Evolutionary conservation across 1,140 invertebrate genomes (phyloP), one percentile per base, ranked within the genome.

Genomic region (Penaeus japonicus): DNA sequence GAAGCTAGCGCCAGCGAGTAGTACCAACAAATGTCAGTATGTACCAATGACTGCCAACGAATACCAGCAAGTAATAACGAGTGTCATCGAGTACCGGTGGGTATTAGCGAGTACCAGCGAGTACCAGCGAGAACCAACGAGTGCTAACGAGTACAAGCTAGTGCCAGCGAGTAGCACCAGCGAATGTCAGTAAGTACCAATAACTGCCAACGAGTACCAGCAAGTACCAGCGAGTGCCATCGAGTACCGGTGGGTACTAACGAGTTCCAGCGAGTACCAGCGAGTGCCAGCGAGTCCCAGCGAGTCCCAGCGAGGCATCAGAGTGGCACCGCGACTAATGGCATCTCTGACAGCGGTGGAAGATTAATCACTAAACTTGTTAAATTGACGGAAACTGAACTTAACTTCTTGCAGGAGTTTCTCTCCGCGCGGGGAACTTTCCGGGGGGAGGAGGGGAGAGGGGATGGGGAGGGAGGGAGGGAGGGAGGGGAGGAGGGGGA

Each of bases 291-390:
- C 39, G 39, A 75, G 27, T 15, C 18, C 18, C 17, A 27, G 73
- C 17, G 73, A 30, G 12, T 18, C 18, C 17, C 17, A 12, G 30
- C 22, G 17, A 78, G 75, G 24, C 24, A 35, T 24, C 22, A 35
- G 35, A 78, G 75, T 22, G 35, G 30, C 24, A 30, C 24, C 24
- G 4, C 24, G 35, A 39, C 84, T 85, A 85, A 85, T 85, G 84
- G 73, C 70, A 55, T 39, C 24, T 85, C 24, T 85, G 84, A 85
- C 84, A 62, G 73, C 73, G 32, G 32, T 39, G 84, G 73, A 85
- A 85, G 84, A 85, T 85, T 85, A 85, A 85, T 85, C 84, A 85
- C 84, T 85, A 54, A 85, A 85, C 53, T 85, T 85, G 84, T 79
- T 62, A 79, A 85, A 85, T 85, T 85, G 84, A 85, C 84, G 84